These are phyloP conservation scores for Protula sp. DNA, from an alignment of 2,888 invertebrate species.

Conservation along the genomic window DNA sequence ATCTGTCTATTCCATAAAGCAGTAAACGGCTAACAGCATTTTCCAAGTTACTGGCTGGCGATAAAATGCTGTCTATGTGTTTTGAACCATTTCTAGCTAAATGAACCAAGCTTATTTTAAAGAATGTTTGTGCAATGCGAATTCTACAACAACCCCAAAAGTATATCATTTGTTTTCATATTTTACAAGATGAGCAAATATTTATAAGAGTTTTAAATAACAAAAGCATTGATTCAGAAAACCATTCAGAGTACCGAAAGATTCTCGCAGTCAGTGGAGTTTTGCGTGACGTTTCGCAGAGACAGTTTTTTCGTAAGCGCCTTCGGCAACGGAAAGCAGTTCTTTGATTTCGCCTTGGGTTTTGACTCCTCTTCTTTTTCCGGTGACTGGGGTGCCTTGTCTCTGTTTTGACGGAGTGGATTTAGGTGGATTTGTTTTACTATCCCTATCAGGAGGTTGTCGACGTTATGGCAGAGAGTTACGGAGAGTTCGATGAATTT, in stretches of 20 bases:
- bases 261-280: not conserved
- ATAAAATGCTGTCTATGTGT: too few relatives aligned
- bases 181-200: too few relatives aligned
- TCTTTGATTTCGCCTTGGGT: too few relatives aligned
- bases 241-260: not conserved
- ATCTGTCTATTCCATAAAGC: too few relatives aligned
- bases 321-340: not conserved
- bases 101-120: too few relatives aligned
- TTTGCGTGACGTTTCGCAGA: not conserved
- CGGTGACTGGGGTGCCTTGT: not conserved
- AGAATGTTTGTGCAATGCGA: too few relatives aligned
- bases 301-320: not conserved
- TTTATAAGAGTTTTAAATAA: too few relatives aligned
- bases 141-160: too few relatives aligned
- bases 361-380: not conserved
- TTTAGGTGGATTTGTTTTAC: not conserved
- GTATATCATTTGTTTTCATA: too few relatives aligned
- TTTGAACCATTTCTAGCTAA: too few relatives aligned
- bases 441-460: not conserved
- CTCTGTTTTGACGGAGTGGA: not conserved
- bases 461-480: not conserved
- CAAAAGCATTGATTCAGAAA: not conserved
- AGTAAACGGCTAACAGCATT: too few relatives aligned
- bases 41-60: too few relatives aligned
- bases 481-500: not conserved